These are phyloP conservation scores for Popillia japonica DNA, from an alignment of 1,140 invertebrate genomes.

Conservation along the genomic window DNA sequence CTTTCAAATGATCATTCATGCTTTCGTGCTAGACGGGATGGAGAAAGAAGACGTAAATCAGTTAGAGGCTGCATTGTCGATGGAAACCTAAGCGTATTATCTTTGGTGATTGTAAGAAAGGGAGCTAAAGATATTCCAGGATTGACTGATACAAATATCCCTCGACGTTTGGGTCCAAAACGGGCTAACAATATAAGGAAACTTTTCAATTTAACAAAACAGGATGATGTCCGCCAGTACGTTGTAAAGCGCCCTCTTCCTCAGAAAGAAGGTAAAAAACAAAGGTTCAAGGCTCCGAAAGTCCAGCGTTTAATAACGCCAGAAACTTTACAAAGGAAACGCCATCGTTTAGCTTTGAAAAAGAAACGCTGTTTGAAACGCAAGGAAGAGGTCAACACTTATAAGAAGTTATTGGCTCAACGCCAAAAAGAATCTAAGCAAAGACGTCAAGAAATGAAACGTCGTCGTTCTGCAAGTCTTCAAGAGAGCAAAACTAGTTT, in stretches of 20 bases:
- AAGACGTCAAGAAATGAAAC: conserved; percentile 44
- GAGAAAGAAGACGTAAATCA: conserved; percentile 78
- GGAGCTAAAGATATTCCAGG: conserved; percentile 76
- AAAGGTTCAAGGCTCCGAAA: conserved; percentile 74
- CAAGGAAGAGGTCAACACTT: conserved; percentile 79
- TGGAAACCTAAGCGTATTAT: conserved; percentile 72
- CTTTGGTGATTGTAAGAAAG: conserved; percentile 74
- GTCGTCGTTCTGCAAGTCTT: conserved; percentile 44
- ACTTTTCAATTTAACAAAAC: conserved; percentile 77
- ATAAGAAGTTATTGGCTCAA: conserved; percentile 81
- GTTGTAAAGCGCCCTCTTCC: conserved; percentile 74
- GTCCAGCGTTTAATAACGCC: conserved; percentile 82
- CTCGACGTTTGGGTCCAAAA: conserved; percentile 78
- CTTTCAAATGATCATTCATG: conserved; percentile 75
- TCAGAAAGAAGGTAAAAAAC: conserved; percentile 68
- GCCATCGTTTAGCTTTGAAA: conserved; percentile 79
- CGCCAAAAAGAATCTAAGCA: conserved; percentile 73
- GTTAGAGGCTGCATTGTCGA: conserved; percentile 83
- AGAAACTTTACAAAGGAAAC: conserved; percentile 73
- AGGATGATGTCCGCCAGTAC: conserved; percentile 80
- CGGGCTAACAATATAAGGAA: conserved; percentile 79
- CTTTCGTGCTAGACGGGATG: conserved; percentile 72
- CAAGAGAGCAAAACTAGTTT: conserved; percentile 44
- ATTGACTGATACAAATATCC: conserved; percentile 75
- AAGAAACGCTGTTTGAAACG: conserved; percentile 72